A percentile compares a stretch with the other conserved stretches of the same genome.
These are phyloP conservation scores for Muscidifurax raptorellus DNA, from an alignment of 1,140 invertebrate genomes.

Conservation along the genomic window DNA sequence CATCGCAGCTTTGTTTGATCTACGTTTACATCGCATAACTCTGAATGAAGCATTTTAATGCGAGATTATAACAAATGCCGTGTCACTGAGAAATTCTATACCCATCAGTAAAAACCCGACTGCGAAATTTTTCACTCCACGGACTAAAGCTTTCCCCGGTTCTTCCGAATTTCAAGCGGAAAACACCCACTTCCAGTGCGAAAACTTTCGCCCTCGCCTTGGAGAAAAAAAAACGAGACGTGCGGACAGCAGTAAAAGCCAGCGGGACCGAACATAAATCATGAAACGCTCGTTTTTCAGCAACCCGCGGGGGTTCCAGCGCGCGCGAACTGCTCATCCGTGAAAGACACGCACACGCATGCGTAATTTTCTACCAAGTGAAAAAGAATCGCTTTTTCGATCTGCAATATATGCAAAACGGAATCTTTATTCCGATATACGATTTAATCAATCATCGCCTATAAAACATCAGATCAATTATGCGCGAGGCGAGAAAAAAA, in stretches of 20 bases:
- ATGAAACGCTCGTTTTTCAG: slow-evolving; percentile 22
- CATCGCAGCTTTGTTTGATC: too few species aligned
- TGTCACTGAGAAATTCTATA: not conserved
- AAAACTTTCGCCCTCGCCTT: not conserved
- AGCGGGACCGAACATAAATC: slow-evolving; percentile 28
- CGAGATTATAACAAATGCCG: too few species aligned
- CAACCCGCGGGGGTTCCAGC: not conserved
- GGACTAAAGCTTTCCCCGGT: too few species aligned
- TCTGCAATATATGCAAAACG: not conserved
- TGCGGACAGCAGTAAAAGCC: not conserved
- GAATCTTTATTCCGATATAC: not conserved
- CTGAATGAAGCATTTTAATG: too few species aligned
- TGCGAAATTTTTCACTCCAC: too few species aligned
- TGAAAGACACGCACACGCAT: not conserved
- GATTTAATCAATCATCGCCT: not conserved
- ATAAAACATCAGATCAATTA: too few species aligned
- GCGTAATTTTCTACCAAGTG: not conserved
- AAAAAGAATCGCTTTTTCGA: not conserved
- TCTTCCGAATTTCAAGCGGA: not conserved
- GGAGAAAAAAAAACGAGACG: not conserved
- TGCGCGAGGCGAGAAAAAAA: not conserved
- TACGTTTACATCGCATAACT: too few species aligned
- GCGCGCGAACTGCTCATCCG: not conserved
- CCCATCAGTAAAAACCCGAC: too few species aligned
- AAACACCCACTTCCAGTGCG: too few species aligned